Percentiles rank a stretch among this genome's conserved stretches.
Evolutionary conservation across 2,888 invertebrate genomes (phyloP).

Genomic region (Rhagonycha lutea): DNA sequence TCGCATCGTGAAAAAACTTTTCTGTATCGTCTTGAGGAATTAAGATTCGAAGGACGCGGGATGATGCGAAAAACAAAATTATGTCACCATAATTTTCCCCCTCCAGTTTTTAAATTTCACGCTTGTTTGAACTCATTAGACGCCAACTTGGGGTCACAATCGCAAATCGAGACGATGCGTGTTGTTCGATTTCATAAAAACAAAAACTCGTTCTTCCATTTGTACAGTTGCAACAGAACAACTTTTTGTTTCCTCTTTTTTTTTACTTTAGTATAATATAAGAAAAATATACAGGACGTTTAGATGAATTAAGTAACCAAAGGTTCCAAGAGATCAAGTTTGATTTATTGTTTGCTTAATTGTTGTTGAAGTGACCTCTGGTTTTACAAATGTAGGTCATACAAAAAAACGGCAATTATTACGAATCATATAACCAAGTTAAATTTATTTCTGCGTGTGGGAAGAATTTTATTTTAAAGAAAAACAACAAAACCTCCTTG

Average conservation of each 20-base stretch:
- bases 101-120: neutral
- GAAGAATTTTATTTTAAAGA: neutral
- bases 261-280: neutral
- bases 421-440: neutral
- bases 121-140: neutral
- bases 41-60: neutral
- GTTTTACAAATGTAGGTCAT: neutral
- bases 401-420: neutral
- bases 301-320: neutral
- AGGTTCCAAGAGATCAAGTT: neutral
- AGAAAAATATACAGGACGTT: neutral
- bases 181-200: no score
- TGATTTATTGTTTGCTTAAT: neutral
- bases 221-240: no score
- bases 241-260: neutral
- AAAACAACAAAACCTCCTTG: neutral
- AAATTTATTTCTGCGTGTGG: neutral
- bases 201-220: no score
- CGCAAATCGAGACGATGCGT: no score
- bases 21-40: neutral
- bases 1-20: neutral
- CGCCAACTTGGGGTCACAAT: neutral
- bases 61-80: neutral
- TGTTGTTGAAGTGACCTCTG: neutral
- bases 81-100: neutral